Evolutionary conservation across 2,113 vertebrate species (phyloP).

Genomic region (Theristicus caerulescens): DNA sequence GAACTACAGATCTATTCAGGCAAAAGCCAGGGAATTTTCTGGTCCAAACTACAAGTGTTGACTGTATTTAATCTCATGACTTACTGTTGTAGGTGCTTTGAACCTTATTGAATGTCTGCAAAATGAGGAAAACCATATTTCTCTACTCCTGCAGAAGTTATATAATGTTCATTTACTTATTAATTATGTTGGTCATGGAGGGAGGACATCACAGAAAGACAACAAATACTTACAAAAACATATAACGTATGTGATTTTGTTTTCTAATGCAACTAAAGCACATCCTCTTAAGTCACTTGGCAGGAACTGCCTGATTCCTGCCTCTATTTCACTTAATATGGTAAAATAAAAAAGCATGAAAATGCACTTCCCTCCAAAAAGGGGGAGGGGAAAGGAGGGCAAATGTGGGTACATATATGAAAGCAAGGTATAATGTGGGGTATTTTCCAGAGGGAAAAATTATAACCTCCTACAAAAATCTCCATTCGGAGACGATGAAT

Average conservation of each 20-base stretch:
- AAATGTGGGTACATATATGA: neutral
- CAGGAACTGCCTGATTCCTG: neutral
- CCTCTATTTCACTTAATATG: neutral
- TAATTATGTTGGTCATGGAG: neutral
- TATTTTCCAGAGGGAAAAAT: conserved; percentile 1
- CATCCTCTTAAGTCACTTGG: neutral
- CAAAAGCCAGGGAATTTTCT: neutral
- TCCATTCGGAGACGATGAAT: neutral
- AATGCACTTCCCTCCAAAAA: neutral
- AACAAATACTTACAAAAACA: neutral
- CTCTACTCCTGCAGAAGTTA: neutral
- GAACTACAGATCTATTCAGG: neutral
- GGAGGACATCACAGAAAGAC: neutral
- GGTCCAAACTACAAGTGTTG: neutral
- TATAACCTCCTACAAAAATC: conserved; percentile 4
- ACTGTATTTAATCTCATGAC: neutral
- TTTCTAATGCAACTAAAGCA: neutral
- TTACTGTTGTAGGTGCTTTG: neutral
- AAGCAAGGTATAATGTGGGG: neutral
- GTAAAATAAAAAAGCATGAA: neutral
- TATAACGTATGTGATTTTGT: neutral
- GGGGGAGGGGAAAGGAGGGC: neutral
- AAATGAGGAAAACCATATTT: neutral
- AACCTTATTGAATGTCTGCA: neutral
- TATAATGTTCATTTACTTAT: neutral